Conservation (phyloP, 1,140 invertebrate genomes). For the Mylabris phalerata region DNA sequence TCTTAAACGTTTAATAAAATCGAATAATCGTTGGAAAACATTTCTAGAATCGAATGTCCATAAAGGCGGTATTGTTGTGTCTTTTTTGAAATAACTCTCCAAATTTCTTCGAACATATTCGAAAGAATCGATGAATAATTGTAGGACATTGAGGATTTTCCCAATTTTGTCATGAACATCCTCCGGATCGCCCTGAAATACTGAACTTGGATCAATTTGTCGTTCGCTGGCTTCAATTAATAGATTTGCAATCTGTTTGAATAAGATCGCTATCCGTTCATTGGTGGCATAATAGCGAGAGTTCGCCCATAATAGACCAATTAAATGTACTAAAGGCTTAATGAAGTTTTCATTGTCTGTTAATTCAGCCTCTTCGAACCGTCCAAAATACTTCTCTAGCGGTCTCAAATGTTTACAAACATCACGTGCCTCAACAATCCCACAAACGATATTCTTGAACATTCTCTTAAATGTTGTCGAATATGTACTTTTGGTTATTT, state of each 20-base stretch:
- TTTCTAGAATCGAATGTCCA: constrained; percentile 70
- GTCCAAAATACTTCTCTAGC: constrained; percentile 56
- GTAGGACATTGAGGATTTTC: constrained; percentile 45
- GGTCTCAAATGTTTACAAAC: constrained; percentile 59
- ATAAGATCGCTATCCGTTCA: constrained; percentile 61
- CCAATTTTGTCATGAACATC: constrained; percentile 51
- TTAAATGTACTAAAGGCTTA: constrained; percentile 56
- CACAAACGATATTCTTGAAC: constrained; percentile 45
- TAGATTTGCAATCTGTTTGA: constrained; percentile 71
- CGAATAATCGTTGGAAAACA: constrained; percentile 63
- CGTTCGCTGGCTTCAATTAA: constrained; percentile 57
- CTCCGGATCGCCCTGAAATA: constrained; percentile 67
- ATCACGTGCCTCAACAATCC: constrained; percentile 57
- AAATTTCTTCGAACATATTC: constrained; percentile 51
- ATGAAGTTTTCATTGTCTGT: constrained; percentile 54
- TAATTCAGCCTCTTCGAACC: constrained; percentile 64
- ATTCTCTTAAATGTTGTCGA: constrained; percentile 52
- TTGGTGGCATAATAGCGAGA: constrained; percentile 76
- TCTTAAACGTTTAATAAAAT: constrained; percentile 56
- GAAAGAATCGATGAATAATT: constrained; percentile 44
- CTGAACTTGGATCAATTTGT: constrained; percentile 50
- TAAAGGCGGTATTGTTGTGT: constrained; percentile 43
- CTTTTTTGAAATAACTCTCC: constrained; percentile 46
- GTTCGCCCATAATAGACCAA: constrained; percentile 77
- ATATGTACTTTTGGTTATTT: constrained; percentile 59